These are phyloP conservation scores for Dilophus febrilis DNA, from an alignment of 2,888 invertebrate genomes.

Conservation along the genomic window DNA sequence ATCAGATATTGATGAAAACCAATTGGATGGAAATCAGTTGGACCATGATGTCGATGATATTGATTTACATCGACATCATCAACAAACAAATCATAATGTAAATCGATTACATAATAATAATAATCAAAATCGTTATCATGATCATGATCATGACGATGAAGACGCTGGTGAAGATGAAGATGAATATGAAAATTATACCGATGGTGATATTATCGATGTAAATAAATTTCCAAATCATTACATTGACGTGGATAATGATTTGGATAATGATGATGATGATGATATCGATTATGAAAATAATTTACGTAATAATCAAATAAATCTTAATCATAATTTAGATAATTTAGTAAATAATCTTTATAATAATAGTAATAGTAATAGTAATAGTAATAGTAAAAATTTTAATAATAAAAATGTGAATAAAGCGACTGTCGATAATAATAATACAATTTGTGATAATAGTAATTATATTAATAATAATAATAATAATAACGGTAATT, in stretches of 20 bases:
- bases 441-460: too few species aligned
- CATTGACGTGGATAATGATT: slow-evolving; percentile 1
- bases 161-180: slow-evolving; percentile 14
- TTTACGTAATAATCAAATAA: not conserved
- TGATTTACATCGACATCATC: too few species aligned
- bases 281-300: slow-evolving; percentile 2
- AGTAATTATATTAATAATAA: slow-evolving; percentile 14
- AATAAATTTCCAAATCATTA: slow-evolving; percentile 5
- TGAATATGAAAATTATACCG: slow-evolving; percentile 18
- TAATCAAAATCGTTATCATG: too few species aligned
- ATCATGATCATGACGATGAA: not conserved
- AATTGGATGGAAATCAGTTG: too few species aligned
- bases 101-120: too few species aligned
- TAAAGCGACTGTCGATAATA: too few species aligned
- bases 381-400: not conserved
- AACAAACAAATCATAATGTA: too few species aligned
- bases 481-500: slow-evolving; percentile 27
- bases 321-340: too few species aligned
- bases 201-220: slow-evolving; percentile 13
- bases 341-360: too few species aligned
- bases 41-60: too few species aligned
- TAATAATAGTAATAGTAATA: too few species aligned
- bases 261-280: slow-evolving; percentile 4
- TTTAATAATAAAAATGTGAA: not conserved
- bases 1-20: too few species aligned